Base-by-base conservation (phyloP, 2,888 invertebrate species). In the Andrena haemorrhoa region DNA sequence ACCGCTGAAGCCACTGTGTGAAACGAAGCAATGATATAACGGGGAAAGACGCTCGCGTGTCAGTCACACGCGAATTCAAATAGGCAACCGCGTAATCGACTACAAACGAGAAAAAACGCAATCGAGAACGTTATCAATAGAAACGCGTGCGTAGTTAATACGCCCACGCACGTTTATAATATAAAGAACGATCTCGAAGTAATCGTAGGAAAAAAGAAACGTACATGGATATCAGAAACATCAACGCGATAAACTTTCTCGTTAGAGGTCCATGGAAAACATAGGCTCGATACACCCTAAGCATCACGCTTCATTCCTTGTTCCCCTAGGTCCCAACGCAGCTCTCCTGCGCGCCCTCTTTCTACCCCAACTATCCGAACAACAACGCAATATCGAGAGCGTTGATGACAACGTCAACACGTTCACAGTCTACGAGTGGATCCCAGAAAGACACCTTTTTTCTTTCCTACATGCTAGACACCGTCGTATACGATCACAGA, bases 321-420 rank as follows among this genome's bases (percentile, higher is more conserved):
- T 47, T 53, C 41, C 26, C 65, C 29, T 56, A 69, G 41, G 20
- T 73, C 53, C 71, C 68, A 73, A 73, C 53, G 60, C 58, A 68
- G 41, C 73, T 80, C 66, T 74, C 61, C 41, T 41, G 23, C 69
- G 31, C 58, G 12, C 56, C 33, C n/a, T n/a, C 29, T 66, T 72
- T 72, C 56, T 71, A 82, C 76, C 66, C 82, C 85, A 84, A 68
- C 75, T 78, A 86, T 80, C 70, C 78, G 85, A 87, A 89, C 81
- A 85, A 82, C 85, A 84, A 89, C 84, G 83, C 79, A 84, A 75
- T 85, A 83, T 85, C 79, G 85, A 77, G 89, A 84, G 78, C 71
- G 79, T 75, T 51, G 64, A 84, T 75, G 75, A 73, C 82, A 75
- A 77, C 74, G 78, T 78, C 75, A 82, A 56, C 56, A 56, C 56